Evolutionary conservation across 2,888 invertebrate genomes (phyloP).

Genomic region (Atrina japonica): DNA sequence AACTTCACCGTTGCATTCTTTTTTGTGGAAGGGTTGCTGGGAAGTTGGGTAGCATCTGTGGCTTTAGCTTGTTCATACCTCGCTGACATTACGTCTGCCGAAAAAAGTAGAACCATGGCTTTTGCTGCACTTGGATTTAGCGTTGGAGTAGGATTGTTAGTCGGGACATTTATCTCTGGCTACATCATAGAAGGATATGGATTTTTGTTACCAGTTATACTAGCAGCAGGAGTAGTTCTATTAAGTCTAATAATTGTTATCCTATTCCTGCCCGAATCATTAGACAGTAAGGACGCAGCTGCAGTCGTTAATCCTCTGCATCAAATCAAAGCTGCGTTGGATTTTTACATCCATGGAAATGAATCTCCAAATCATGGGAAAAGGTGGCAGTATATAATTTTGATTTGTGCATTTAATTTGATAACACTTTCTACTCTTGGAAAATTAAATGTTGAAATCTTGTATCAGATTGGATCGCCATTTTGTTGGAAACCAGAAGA

Average conservation of each 20-base stretch:
- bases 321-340: constrained; percentile 14
- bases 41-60: constrained; percentile 49
- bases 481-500: constrained; percentile 58
- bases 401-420: constrained; percentile 43
- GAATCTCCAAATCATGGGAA: constrained; percentile 5
- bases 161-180: constrained; percentile 20
- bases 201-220: constrained; percentile 19
- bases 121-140: constrained; percentile 10
- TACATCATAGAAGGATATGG: constrained; percentile 29
- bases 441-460: constrained; percentile 47
- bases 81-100: constrained; percentile 21
- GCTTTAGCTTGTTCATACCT: constrained; percentile 45
- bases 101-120: constrained; percentile 13
- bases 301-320: constrained; percentile 7
- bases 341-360: constrained; percentile 20
- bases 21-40: constrained; percentile 50
- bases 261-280: constrained; percentile 15
- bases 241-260: constrained; percentile 10
- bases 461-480: constrained; percentile 51
- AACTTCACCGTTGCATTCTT: constrained; percentile 42
- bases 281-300: background rate
- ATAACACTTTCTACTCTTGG: constrained; percentile 44
- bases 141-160: constrained; percentile 7
- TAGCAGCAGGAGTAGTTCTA: constrained; percentile 13
- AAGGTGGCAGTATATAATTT: constrained; percentile 53